Evolutionary conservation across 2,797 vertebrate species (phyloP).

Genomic region (Amblyraja radiata): DNA sequence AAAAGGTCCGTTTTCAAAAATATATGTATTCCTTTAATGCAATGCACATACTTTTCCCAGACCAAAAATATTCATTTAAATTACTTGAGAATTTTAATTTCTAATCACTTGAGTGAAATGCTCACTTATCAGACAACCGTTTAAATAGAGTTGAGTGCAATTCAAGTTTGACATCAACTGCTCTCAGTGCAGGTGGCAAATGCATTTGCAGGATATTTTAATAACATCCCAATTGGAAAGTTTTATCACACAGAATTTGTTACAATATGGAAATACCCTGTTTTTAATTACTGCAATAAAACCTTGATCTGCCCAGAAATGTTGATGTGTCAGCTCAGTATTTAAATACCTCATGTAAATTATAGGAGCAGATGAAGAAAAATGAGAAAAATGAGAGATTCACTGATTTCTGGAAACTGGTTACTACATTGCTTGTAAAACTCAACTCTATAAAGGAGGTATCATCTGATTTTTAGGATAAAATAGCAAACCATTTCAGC

Average conservation of each 20-base stretch:
- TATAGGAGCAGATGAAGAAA: neutral
- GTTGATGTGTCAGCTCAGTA: slow-evolving; percentile 16
- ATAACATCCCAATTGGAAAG: slow-evolving; percentile 5
- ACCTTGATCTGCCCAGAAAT: slow-evolving; percentile 28
- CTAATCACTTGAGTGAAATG: slow-evolving; percentile 12
- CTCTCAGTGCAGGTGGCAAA: slow-evolving; percentile 10
- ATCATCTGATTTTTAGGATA: neutral
- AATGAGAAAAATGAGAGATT: neutral
- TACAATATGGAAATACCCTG: slow-evolving; percentile 16
- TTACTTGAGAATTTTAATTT: slow-evolving; percentile 10
- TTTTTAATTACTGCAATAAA: slow-evolving; percentile 37
- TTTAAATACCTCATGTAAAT: slow-evolving; percentile 12
- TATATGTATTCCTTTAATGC: neutral
- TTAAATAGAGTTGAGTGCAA: slow-evolving; percentile 26
- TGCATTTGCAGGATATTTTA: slow-evolving; percentile 2
- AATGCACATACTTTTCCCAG: neutral
- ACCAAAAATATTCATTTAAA: slow-evolving; percentile 13
- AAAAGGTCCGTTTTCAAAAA: neutral
- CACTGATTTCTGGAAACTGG: neutral
- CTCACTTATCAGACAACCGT: neutral
- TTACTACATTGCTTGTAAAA: neutral
- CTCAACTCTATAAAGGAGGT: neutral
- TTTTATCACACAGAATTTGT: slow-evolving; percentile 31
- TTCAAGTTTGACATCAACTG: slow-evolving; percentile 25
- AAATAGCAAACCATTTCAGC: neutral